Evolutionary conservation across 1,140 invertebrate species (phyloP).

Genomic region (Hycleus cichorii): DNA sequence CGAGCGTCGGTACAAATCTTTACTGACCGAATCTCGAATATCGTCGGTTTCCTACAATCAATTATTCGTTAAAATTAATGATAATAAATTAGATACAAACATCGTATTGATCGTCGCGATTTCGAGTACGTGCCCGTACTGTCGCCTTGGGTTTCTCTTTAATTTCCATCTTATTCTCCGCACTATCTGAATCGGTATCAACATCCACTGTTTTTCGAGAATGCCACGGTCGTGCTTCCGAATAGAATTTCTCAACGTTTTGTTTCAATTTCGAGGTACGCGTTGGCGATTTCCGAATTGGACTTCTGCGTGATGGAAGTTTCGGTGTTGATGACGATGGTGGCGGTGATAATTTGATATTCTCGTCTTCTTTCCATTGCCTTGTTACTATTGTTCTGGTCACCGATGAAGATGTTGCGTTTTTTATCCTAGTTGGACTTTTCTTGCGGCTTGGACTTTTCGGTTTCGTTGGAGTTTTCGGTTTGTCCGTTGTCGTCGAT

Average conservation of each 20-base stretch:
- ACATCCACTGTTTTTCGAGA: background rate
- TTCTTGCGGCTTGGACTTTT: conserved; percentile 21
- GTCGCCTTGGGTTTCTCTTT: conserved; percentile 29
- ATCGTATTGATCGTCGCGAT: background rate
- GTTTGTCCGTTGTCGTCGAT: background rate
- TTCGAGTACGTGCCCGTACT: conserved; percentile 19
- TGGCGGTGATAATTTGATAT: background rate
- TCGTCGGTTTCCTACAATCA: background rate
- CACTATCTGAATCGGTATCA: conserved; percentile 24
- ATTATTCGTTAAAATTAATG: background rate
- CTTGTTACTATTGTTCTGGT: background rate
- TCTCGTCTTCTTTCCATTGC: background rate
- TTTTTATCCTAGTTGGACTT: conserved; percentile 1
- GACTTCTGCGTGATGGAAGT: conserved; percentile 15
- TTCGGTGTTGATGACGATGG: conserved; percentile 1
- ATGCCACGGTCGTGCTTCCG: background rate
- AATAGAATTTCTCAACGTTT: background rate
- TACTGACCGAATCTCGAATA: background rate
- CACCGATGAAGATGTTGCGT: background rate
- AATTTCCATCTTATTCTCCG: conserved; percentile 17
- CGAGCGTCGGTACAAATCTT: conserved; percentile 7
- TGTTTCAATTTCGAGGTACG: background rate
- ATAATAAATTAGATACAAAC: background rate
- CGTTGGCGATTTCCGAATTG: conserved; percentile 17
- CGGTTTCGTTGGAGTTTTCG: conserved; percentile 15